A percentile compares a stretch with the other conserved stretches of the same genome.
phyloP scores from a whole-genome alignment of 2,888 invertebrate species.

The Eustalomyia histrio region DNA sequence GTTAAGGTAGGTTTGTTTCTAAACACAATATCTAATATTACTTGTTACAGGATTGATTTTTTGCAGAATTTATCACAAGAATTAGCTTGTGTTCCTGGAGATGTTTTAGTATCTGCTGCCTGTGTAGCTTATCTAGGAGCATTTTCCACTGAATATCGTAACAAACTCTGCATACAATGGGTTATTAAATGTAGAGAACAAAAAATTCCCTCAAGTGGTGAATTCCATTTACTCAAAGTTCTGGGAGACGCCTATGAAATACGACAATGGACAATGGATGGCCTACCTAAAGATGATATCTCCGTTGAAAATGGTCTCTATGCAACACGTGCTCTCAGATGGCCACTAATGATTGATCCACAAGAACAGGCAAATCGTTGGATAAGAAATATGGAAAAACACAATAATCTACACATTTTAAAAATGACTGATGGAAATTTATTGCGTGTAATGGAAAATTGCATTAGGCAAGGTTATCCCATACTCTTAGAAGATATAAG shows the following conservation, averaged over 20 bases:
- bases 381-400: conserved; percentile 92
- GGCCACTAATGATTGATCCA: conserved; percentile 97
- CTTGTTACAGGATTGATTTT: neutral
- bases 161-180: conserved; percentile 86
- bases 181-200: conserved; percentile 83
- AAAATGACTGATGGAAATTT: conserved; percentile 89
- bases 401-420: conserved; percentile 86
- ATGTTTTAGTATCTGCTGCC: conserved; percentile 91
- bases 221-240: conserved; percentile 85
- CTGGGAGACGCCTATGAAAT: conserved; percentile 92
- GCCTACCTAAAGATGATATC: conserved; percentile 91
- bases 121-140: conserved; percentile 95
- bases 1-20: conserved; percentile 79
- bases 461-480: conserved; percentile 90
- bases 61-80: conserved; percentile 83
- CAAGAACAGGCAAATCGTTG: conserved; percentile 97
- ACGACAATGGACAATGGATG: conserved; percentile 93
- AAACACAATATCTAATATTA: neutral
- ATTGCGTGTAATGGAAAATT: conserved; percentile 87
- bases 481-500: conserved; percentile 93
- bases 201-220: conserved; percentile 86
- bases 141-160: conserved; percentile 88
- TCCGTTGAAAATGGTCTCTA: conserved; percentile 96
- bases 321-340: conserved; percentile 89
- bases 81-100: conserved; percentile 88